These are phyloP conservation scores for Exaiptasia diaphana DNA, from an alignment of 64 coral and sea anemone genomes.

Conservation along the genomic window DNA sequence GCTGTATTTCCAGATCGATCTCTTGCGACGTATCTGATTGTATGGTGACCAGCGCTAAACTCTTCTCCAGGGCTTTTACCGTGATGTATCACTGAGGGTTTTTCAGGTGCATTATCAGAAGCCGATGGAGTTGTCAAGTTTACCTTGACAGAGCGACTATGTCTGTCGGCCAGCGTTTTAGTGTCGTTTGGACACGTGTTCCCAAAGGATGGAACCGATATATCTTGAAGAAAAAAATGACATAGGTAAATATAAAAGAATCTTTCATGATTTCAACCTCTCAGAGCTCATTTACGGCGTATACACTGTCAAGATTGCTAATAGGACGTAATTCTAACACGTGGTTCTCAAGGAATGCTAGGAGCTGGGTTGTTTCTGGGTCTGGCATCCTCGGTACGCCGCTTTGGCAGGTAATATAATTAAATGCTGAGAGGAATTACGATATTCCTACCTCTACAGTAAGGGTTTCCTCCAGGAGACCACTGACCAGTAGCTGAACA, in stretches of 20 bases:
- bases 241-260: too few relatives aligned
- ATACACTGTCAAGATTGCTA: too few relatives aligned
- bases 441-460: slow-evolving; percentile 27
- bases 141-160: slow-evolving; percentile 11
- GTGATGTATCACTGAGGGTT: background rate
- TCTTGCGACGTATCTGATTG: slow-evolving; percentile 37
- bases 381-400: too few relatives aligned
- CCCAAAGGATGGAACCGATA: slow-evolving; percentile 54
- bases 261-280: too few relatives aligned
- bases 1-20: slow-evolving; percentile 55
- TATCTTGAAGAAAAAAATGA: slow-evolving; percentile 1
- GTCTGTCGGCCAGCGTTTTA: slow-evolving; percentile 5
- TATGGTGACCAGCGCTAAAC: slow-evolving; percentile 26
- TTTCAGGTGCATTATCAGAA: slow-evolving; percentile 55
- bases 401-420: too few relatives aligned
- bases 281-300: too few relatives aligned
- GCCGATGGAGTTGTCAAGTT: slow-evolving; percentile 48
- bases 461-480: slow-evolving; percentile 35
- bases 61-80: background rate
- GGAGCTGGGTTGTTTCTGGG: too few relatives aligned
- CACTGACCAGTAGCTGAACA: slow-evolving; percentile 12
- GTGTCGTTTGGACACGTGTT: slow-evolving; percentile 43
- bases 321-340: too few relatives aligned
- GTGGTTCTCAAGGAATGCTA: too few relatives aligned
- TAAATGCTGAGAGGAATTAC: too few relatives aligned